Conservation (phyloP, 30 jellyfish, hydroid and myxozoan genomes). For the Mastigias papua region DNA sequence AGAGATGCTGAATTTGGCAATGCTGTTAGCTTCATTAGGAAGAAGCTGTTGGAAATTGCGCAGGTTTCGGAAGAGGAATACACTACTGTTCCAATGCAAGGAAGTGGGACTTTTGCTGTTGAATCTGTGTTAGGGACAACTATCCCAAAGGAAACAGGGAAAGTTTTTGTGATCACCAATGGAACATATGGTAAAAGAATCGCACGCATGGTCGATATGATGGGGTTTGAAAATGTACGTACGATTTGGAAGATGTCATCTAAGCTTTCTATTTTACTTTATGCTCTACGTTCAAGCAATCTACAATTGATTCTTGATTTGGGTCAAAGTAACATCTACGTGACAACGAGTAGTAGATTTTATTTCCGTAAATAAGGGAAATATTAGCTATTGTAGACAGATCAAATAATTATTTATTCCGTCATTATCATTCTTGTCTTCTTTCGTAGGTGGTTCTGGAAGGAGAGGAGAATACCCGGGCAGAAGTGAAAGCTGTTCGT, state of each 20-base stretch:
- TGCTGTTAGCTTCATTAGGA: constrained; percentile 75
- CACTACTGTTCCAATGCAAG: constrained; percentile 91
- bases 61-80: constrained; percentile 67
- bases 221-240: constrained; percentile 85
- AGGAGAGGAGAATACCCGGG: constrained; percentile 74
- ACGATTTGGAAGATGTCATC: not conserved
- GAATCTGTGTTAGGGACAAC: constrained; percentile 89
- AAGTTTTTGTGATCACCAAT: constrained; percentile 75
- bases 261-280: not conserved
- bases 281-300: not conserved
- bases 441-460: constrained; percentile 74
- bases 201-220: constrained; percentile 79
- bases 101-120: constrained; percentile 97
- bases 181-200: constrained; percentile 95
- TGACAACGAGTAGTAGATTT: too few relatives aligned
- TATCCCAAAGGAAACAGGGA: constrained; percentile 88
- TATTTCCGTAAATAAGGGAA: too few relatives aligned
- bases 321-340: too few relatives aligned
- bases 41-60: constrained; percentile 74
- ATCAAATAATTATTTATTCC: too few relatives aligned
- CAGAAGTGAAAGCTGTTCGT: constrained; percentile 72
- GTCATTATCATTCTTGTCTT: too few relatives aligned
- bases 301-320: too few relatives aligned
- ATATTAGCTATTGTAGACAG: too few relatives aligned
- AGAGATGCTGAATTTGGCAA: constrained; percentile 85